Evolutionary conservation across 1,140 invertebrate species (phyloP), one percentile per base, ranked within the genome.

Genomic region (Drosophila yakuba): DNA sequence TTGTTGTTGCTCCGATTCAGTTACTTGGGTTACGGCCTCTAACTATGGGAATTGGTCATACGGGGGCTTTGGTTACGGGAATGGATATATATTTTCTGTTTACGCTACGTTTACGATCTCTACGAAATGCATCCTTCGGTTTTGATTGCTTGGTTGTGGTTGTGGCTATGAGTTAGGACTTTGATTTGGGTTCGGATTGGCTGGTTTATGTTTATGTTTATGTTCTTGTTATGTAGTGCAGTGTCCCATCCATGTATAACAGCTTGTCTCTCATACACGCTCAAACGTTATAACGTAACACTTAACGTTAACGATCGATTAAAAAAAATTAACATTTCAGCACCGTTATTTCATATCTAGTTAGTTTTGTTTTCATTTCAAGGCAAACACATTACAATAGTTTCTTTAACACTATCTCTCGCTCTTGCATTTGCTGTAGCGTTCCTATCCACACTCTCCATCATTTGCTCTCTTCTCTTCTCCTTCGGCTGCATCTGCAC

Each of bases 301-400:
- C 83, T 78, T 86, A 72, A 78, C 56, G 57, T 74, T 66, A 64
- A 64, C 74, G 74, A 57, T 85, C 55, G 55, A 74, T 84, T 69
- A 77, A 81, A 81, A 88, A 88, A 88, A 90, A 90, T 83, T 90
- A 91, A 91, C 80, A 91, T 91, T 91, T 91, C 90, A 91, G 90
- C 90, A 91, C 90, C 90, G 79, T 91, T 80, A 73, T 85, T 79
- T 79, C 78, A 72, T 73, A 51, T 73, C 52, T 72, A 72, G 67
- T 69, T 68, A 72, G 68, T 60, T 74, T 74, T 77, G 50, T 80
- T 86, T 77, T 91, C 76, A 64, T 89, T 80, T 80, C 88, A 91
- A 90, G 90, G 90, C 90, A 91, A 91, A 89, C 83, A 89, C 72
- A 89, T 89, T 83, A 82, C 78, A 82, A 75, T 74, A 74, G 72